Percentiles rank a stretch among this genome's conserved stretches.
phyloP scores from a whole-genome alignment of 1,140 invertebrate species.

The Trypoxylus dichotomus region DNA sequence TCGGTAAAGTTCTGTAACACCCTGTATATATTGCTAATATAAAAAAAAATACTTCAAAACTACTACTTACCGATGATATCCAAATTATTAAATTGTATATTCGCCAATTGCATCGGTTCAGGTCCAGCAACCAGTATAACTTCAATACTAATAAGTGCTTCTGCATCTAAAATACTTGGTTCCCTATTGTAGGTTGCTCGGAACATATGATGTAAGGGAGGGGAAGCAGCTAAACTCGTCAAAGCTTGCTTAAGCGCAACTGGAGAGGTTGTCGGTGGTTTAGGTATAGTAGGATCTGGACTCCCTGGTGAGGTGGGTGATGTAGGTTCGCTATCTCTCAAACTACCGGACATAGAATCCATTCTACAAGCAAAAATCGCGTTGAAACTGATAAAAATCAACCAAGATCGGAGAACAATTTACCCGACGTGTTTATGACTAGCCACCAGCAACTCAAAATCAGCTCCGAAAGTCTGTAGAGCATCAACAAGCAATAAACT shows the following conservation, averaged over 20 bases:
- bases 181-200: slow-evolving; percentile 46
- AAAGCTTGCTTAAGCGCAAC: slow-evolving; percentile 64
- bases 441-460: slow-evolving; percentile 92
- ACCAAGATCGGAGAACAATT: slow-evolving; percentile 32
- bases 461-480: slow-evolving; percentile 89
- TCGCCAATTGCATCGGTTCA: slow-evolving; percentile 75
- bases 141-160: slow-evolving; percentile 85
- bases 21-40: too few relatives aligned
- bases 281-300: slow-evolving; percentile 55
- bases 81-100: slow-evolving; percentile 91
- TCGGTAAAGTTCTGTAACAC: too few relatives aligned
- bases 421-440: slow-evolving; percentile 92
- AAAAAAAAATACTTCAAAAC: background rate
- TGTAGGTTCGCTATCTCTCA: slow-evolving; percentile 87
- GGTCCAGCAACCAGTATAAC: slow-evolving; percentile 69
- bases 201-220: slow-evolving; percentile 32
- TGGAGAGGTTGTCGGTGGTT: slow-evolving; percentile 58
- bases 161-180: slow-evolving; percentile 64
- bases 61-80: slow-evolving; percentile 82
- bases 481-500: slow-evolving; percentile 91
- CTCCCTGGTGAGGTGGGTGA: slow-evolving; percentile 80
- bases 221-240: slow-evolving; percentile 45
- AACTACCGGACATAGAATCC: slow-evolving; percentile 91
- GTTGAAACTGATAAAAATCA: background rate
- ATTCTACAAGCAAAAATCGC: slow-evolving; percentile 61